Conservation (phyloP, 1,140 invertebrate genomes). For the Diachasmimorpha longicaudata region DNA sequence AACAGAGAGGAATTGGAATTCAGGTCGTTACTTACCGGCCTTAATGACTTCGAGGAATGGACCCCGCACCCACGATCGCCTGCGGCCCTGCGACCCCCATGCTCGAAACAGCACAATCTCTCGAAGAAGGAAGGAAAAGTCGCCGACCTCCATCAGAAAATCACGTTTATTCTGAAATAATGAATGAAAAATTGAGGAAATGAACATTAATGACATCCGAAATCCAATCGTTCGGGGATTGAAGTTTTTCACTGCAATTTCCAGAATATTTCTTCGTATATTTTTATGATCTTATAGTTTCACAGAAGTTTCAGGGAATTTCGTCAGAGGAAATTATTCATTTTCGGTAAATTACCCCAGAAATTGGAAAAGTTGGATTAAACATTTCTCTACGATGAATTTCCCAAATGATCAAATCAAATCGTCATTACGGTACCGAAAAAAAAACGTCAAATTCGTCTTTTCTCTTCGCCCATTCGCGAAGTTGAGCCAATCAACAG, state of each 20-base stretch:
- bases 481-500: slow-evolving; percentile 15
- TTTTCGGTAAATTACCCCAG: too few species aligned
- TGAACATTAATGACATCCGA: background rate
- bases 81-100: background rate
- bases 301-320: too few species aligned
- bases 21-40: slow-evolving; percentile 31
- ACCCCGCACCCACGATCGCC: slow-evolving; percentile 27
- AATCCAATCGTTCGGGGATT: background rate
- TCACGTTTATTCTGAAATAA: background rate
- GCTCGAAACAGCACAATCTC: slow-evolving; percentile 2
- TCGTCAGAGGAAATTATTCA: too few species aligned
- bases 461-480: background rate
- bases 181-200: background rate
- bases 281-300: too few species aligned
- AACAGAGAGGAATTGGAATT: slow-evolving; percentile 21
- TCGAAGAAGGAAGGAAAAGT: slow-evolving; percentile 4
- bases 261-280: too few species aligned
- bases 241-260: too few species aligned
- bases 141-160: background rate
- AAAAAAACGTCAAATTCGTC: too few species aligned
- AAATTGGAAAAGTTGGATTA: too few species aligned
- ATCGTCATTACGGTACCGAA: too few species aligned
- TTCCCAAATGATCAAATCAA: too few species aligned
- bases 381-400: too few species aligned
- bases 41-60: slow-evolving; percentile 41